A percentile compares a stretch with the other conserved stretches of the same genome.
Evolutionary conservation across 2,797 vertebrate species (phyloP).

Genomic region (Podarcis siculus): DNA sequence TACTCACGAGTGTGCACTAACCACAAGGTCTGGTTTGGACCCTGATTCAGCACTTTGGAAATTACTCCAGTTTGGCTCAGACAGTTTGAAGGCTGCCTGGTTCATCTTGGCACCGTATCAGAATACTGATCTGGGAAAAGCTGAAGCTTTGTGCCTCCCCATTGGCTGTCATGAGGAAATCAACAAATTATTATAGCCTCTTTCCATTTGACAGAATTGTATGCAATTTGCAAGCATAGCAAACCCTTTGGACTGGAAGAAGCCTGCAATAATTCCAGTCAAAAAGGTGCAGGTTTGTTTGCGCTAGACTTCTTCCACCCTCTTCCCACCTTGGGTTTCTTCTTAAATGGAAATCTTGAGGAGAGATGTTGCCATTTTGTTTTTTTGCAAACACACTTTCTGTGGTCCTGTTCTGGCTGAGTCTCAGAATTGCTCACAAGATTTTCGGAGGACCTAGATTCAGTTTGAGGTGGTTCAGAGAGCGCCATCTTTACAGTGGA

Average conservation of each 20-base stretch:
- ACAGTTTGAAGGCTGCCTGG: neutral
- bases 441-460: neutral
- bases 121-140: neutral
- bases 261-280: neutral
- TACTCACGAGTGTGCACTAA: neutral
- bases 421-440: neutral
- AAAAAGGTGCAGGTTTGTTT: neutral
- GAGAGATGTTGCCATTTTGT: neutral
- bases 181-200: neutral
- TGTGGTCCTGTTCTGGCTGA: neutral
- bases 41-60: neutral
- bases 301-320: neutral
- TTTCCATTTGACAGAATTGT: neutral
- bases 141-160: neutral
- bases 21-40: neutral
- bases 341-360: neutral
- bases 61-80: neutral
- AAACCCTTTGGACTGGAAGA: neutral
- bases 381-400: neutral
- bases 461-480: no score
- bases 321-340: neutral
- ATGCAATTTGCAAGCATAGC: neutral
- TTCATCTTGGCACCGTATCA: neutral
- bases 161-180: neutral
- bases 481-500: no score